Percentiles rank a stretch among this genome's conserved stretches.
Evolutionary conservation across 1,140 invertebrate species (phyloP).

Genomic region (Halyomorpha halys): DNA sequence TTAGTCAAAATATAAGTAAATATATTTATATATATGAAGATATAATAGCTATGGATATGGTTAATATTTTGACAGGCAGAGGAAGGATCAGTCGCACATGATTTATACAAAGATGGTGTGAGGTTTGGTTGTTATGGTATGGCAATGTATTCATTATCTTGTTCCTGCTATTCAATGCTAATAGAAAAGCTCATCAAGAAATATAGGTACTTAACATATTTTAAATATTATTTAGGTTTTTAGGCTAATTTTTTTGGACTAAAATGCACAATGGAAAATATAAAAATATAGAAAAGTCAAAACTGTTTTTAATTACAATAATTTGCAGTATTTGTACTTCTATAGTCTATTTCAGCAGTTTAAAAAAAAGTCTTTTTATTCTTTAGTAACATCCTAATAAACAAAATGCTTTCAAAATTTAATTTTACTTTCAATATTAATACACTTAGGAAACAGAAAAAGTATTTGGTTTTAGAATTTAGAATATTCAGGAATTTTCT

Average conservation of each 20-base stretch:
- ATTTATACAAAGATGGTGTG: constrained; percentile 78
- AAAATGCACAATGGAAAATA: background rate
- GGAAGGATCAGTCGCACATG: constrained; percentile 48
- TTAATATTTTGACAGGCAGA: constrained; percentile 49
- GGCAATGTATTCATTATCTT: constrained; percentile 91
- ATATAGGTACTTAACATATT: constrained; percentile 51
- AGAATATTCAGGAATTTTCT: no score
- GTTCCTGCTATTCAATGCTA: constrained; percentile 79
- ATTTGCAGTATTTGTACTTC: background rate
- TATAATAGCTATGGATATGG: background rate
- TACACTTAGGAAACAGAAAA: no score
- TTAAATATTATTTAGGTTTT: no score
- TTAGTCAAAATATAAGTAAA: no score
- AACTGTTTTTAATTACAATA: background rate
- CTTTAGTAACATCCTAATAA: no score
- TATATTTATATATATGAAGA: background rate
- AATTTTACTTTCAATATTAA: no score
- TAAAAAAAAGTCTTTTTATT: no score
- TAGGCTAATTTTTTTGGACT: background rate
- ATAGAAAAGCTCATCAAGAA: constrained; percentile 79
- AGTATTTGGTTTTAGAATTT: no score
- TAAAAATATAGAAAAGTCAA: background rate
- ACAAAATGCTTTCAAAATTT: no score
- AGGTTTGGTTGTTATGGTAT: constrained; percentile 93
- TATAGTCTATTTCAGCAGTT: no score